Evolutionary conservation across 2,113 vertebrate genomes (phyloP), one percentile per base, ranked within the genome.

Genomic region (Istiophorus platypterus): DNA sequence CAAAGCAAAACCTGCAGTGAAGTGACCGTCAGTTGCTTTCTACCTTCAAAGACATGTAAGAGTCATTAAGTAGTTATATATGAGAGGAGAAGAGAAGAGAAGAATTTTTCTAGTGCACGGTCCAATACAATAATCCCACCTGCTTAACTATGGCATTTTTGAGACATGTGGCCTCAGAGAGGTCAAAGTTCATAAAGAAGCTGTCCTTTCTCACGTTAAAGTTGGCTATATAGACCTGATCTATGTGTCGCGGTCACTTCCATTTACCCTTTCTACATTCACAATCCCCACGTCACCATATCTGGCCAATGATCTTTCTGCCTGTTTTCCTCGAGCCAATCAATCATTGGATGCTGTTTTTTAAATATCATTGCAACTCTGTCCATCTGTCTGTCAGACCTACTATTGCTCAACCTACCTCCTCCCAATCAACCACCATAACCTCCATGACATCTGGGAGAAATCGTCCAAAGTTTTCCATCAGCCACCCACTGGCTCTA

Each of bases 41-140:
- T 27, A 18, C 20, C 57, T 56, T 83, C 69, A 74, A 80, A 47
- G 58, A 64, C 42, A 10, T 15, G 7, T 34, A n/a, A 27, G 45
- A 64, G n/a, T 70, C 27, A 57, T 20, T 24, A 57, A 29, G 49
- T 14, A 68, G 37, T 22, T 8, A 8, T 27, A 7, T 1, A n/a
- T 42, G 42, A 65, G 20, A 56, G 11, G 29, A 77, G 41, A 24
- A 27, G 18, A 52, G 17, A 11, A 24, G 2, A 41, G 1, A 72
- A 45, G 49, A 24, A 27, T 3, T 59, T 17, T 5, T 57, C 8
- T 1, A 24, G 62, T n/a, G n/a, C n/a, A n/a, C n/a, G n/a, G n/a
- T n/a, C n/a, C n/a, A n/a, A n/a, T n/a, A n/a, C 18, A 56, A 26
- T n/a, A 57, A 47, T n/a, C n/a, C 27, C 13, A 3, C 18, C 18